Conservation (phyloP, 2,113 vertebrate genomes). For the Hypocryptadius cinnamomeus region DNA sequence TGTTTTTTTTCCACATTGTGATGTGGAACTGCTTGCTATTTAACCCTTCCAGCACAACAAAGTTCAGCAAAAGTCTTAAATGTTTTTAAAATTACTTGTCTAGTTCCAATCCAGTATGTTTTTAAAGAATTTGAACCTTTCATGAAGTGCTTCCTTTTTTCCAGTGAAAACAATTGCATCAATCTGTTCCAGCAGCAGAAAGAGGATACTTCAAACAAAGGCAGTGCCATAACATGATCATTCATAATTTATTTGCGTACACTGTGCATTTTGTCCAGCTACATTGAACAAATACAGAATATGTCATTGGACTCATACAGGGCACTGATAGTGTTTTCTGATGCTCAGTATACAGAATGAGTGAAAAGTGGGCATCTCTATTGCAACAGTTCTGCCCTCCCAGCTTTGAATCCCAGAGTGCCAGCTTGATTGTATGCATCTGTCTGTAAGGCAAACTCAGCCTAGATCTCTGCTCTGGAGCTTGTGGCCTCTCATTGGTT, state of each 20-base stretch:
- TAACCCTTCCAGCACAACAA: not conserved
- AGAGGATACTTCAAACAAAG: not conserved
- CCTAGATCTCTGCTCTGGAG: not conserved
- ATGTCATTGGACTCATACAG: not conserved
- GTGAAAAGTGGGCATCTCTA: not conserved
- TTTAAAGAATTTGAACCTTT: not conserved
- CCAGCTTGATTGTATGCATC: not conserved
- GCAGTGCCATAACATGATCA: not conserved
- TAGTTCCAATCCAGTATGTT: not conserved
- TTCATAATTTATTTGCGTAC: not conserved
- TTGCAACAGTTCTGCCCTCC: not conserved
- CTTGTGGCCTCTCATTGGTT: accelerated
- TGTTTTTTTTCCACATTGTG: not conserved
- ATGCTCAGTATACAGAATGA: not conserved
- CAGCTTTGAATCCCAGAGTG: not conserved
- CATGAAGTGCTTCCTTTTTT: not conserved
- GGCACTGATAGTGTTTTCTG: not conserved
- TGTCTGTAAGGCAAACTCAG: not conserved
- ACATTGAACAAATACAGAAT: not conserved
- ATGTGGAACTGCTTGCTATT: not conserved
- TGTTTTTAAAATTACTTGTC: not conserved
- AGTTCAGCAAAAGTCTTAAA: not conserved
- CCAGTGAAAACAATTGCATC: not conserved
- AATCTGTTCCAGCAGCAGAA: not conserved
- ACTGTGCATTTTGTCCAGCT: not conserved